Conservation (phyloP, 2,888 invertebrate species). For the Phalera bucephala region DNA sequence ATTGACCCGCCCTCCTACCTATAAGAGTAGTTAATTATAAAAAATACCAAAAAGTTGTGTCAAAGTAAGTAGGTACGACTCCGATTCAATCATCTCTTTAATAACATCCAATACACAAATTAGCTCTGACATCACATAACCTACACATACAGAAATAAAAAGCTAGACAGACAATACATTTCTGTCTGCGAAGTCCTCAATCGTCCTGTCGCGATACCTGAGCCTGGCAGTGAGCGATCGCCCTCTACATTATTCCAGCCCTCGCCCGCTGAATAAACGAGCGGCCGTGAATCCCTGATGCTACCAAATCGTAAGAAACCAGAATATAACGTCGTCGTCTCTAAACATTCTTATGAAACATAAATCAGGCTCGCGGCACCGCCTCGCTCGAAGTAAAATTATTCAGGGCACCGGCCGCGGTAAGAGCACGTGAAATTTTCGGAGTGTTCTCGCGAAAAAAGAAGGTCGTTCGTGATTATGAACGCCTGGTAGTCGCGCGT, state of each 20-base stretch:
- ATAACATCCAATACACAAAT: no score
- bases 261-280: constrained; percentile 31
- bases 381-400: constrained; percentile 54
- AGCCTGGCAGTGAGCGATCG: constrained; percentile 21
- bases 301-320: constrained; percentile 20
- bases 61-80: no score
- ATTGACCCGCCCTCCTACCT: no score
- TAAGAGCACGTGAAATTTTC: constrained; percentile 58
- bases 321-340: constrained; percentile 14
- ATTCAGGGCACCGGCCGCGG: constrained; percentile 56
- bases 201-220: constrained; percentile 15
- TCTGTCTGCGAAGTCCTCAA: neutral
- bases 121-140: no score
- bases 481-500: no score
- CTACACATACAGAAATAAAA: no score
- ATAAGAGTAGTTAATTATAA: no score
- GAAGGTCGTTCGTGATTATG: constrained; percentile 28
- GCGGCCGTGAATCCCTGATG: no score
- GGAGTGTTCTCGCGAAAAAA: constrained; percentile 45
- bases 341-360: constrained; percentile 59
- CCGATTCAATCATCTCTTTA: no score
- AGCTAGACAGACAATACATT: no score
- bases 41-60: no score
- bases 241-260: constrained; percentile 25
- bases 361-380: constrained; percentile 49